Percentiles rank a stretch among this genome's conserved stretches.
These are phyloP conservation scores for Drosophila rhopaloa DNA, from an alignment of 1,140 invertebrate genomes.

Conservation along the genomic window DNA sequence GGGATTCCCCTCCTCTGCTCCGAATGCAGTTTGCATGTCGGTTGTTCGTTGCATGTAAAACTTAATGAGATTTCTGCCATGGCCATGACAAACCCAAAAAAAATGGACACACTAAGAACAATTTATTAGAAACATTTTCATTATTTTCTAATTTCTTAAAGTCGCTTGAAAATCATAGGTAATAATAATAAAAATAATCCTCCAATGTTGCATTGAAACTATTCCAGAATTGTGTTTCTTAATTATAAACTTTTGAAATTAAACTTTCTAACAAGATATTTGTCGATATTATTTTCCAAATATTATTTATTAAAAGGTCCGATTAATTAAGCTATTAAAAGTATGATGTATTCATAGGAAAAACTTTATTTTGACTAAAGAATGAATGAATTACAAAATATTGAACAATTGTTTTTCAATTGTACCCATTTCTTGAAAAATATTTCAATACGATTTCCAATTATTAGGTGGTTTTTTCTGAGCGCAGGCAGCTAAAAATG, in stretches of 20 bases:
- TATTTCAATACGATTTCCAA: neutral
- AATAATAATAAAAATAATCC: neutral
- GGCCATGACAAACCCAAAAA: constrained; percentile 56
- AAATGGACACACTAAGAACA: constrained; percentile 4
- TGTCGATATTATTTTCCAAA: too few relatives aligned
- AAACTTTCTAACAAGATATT: too few relatives aligned
- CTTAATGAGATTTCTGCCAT: constrained; percentile 61
- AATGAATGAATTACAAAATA: too few relatives aligned
- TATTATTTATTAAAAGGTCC: too few relatives aligned
- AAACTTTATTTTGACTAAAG: too few relatives aligned
- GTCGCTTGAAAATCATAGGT: neutral
- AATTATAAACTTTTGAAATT: too few relatives aligned
- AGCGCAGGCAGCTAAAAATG: neutral
- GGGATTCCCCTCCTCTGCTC: neutral
- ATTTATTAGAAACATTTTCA: neutral
- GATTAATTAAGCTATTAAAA: too few relatives aligned
- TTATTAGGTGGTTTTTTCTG: neutral
- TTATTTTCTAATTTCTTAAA: neutral
- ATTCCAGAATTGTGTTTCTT: too few relatives aligned
- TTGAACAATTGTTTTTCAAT: too few relatives aligned
- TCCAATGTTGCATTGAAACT: too few relatives aligned
- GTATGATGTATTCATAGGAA: too few relatives aligned
- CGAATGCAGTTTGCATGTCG: constrained; percentile 58
- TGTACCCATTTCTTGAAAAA: too few relatives aligned
- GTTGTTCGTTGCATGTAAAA: constrained; percentile 57